Base-by-base conservation (phyloP, 2,888 invertebrate genomes). In the Hedychridium roseum region DNA sequence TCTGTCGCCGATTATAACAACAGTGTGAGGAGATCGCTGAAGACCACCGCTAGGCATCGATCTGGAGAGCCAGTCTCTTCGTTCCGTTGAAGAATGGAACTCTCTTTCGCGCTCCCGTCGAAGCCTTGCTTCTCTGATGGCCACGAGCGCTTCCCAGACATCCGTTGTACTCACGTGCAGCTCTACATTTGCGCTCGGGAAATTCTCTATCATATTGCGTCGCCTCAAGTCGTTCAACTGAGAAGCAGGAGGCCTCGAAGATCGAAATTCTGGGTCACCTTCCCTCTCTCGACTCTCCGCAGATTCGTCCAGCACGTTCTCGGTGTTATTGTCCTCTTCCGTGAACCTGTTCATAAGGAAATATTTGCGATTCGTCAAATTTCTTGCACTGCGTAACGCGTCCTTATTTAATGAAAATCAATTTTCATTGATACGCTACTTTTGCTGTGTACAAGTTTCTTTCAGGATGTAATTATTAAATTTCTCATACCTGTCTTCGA, bases 111-210 rank as follows among this genome's bases (percentile, higher is more conserved):
- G 79, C 55, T 85, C 85, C 54, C 83, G 81, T 18, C 85, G 76
- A 55, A 83, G 78, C 63, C 86, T 81, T 30, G 86, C 84, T 64
- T 87, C 86, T 67, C 86, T 82, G 54, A 87, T 83, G 3, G 86
- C 85, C 37, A 88, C 85, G 14, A 86, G 79, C 7, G 87, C 88
- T 70, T 88, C 87, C 86, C 88, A 87, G 17, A 88, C 84, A 64
- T 88, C 87, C 54, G 85, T 84, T 52, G 74, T 48, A 65, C 78
- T 74, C 2, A 80, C 77, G 43, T 79, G 79, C 4, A 81, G 56
- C 43, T 80, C 80, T 9, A 79, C 72, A 34, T 78, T 79, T 9
- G 71, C 69, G 0, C 71, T 68, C 1, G 76, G 67, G 30, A 71
- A 72, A 11, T 71, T 70, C 14, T 73, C 71, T 3, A 70, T 60